Percentiles rank a stretch among this genome's conserved stretches.
These are phyloP conservation scores for Leptopilina syphax DNA, from an alignment of 2,888 invertebrate genomes.

Conservation along the genomic window DNA sequence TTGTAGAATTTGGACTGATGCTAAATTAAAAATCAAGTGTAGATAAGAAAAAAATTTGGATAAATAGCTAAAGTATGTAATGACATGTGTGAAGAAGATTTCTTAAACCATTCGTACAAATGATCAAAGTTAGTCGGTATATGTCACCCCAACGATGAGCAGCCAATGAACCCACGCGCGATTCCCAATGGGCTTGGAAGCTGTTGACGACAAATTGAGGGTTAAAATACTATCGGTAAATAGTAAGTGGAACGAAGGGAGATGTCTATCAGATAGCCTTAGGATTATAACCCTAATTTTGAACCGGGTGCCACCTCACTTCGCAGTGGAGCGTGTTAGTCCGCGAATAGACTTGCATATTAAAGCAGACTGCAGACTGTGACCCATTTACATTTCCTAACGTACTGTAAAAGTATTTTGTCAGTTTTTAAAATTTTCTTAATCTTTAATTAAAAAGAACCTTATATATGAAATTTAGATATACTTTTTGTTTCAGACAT, in stretches of 20 bases:
- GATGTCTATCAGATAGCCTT: conserved; percentile 69
- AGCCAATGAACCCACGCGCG: conserved; percentile 54
- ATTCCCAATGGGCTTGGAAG: conserved; percentile 73
- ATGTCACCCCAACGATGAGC: conserved; percentile 56
- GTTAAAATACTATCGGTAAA: conserved; percentile 77
- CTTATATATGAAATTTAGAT: no score
- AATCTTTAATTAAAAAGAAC: no score
- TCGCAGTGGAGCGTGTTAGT: conserved; percentile 50
- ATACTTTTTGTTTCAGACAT: no score
- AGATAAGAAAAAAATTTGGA: neutral
- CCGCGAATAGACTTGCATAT: conserved; percentile 34
- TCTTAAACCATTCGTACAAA: conserved; percentile 20
- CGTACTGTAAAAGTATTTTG: conserved; percentile 46
- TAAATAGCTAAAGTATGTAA: neutral
- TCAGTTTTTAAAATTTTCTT: neutral
- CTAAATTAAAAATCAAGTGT: no score
- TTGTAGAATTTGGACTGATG: no score
- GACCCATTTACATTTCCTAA: conserved; percentile 40
- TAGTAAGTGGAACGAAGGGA: conserved; percentile 63
- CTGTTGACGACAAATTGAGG: conserved; percentile 77
- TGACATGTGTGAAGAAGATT: neutral
- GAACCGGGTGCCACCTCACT: conserved; percentile 56
- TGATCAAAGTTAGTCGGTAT: conserved; percentile 55
- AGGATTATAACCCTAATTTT: conserved; percentile 77
- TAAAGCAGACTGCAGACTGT: conserved; percentile 44